phyloP scores from a whole-genome alignment of 2,888 invertebrate genomes.

The Nephrotoma guestfalica region DNA sequence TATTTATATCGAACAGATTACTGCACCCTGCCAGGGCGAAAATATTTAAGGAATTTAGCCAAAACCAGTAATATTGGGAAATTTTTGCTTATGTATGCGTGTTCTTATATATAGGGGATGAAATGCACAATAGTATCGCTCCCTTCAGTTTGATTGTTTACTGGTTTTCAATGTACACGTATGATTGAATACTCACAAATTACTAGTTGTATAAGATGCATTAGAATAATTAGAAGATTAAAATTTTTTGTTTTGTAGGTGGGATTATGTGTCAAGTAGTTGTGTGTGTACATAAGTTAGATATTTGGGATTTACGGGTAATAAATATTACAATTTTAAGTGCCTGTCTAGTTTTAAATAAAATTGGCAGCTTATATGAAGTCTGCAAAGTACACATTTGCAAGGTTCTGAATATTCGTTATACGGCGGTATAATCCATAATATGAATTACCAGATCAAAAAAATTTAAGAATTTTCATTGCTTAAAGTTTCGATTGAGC shows the following conservation, averaged over 20 bases:
- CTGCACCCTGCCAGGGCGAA: not conserved
- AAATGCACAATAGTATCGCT: not conserved
- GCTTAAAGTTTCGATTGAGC: no score
- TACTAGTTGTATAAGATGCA: not conserved
- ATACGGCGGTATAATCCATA: no score
- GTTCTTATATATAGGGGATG: not conserved
- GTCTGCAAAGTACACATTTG: no score
- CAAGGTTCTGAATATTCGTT: no score
- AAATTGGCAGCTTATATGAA: no score
- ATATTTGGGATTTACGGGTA: not conserved
- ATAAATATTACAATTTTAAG: no score
- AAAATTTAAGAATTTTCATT: no score
- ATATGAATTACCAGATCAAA: no score
- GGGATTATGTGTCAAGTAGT: not conserved
- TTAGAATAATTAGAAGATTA: not conserved
- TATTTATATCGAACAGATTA: not conserved
- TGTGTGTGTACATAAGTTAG: not conserved
- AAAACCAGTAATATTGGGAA: not conserved
- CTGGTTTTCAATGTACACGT: not conserved
- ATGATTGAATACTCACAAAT: not conserved
- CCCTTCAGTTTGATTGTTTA: not conserved
- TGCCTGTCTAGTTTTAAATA: no score
- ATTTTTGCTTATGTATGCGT: not conserved
- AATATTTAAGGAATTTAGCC: not conserved
- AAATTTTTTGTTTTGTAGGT: not conserved